Base-by-base conservation (phyloP, 2,888 invertebrate genomes). In the Sycophila texana region DNA sequence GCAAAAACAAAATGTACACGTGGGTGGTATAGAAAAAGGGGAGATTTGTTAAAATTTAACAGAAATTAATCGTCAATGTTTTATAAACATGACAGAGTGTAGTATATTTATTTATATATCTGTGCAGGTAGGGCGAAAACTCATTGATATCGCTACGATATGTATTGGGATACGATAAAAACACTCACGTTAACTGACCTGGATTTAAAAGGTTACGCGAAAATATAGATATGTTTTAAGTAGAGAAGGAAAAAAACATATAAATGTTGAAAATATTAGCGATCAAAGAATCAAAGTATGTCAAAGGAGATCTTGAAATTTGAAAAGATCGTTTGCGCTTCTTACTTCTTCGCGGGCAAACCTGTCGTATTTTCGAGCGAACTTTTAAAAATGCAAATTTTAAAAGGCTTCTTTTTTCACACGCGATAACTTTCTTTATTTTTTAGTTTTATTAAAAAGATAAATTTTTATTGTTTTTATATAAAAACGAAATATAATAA, bases 11-110 rank as follows among this genome's bases (percentile, higher is more conserved):
- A 83, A 81, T 77, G 79, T 84, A 81, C 77, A 83, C 81, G 82
- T 79, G 82, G 78, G 79, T 79, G 82, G 73, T 79, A 82, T 75
- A 61, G 58, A 77, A 55, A 55, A 70, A 13, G 55, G 72, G 57
- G 47, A 81, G 78, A 85, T 88, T 89, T 90, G 89, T 90, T 90
- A 89, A 90, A 90, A 89, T 89, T 89, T 89, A 90, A 89, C 89
- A 89, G 88, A 88, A 88, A 87, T 86, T 86, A 85, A 86, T 77
- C 85, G 88, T 89, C 89, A 88, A 84, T 90, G 90, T 90, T 89
- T 90, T 88, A 89, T 89, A 89, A 90, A 90, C 89, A 90, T 89
- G 89, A 88, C 88, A 85, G 84, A 87, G 84, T 86, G 86, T 89
- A 89, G 86, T 86, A 87, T 88, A 89, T 89, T 87, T 89, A 88